Conservation (phyloP, 2,113 vertebrate species). For the Melanostigma gelatinosum region DNA sequence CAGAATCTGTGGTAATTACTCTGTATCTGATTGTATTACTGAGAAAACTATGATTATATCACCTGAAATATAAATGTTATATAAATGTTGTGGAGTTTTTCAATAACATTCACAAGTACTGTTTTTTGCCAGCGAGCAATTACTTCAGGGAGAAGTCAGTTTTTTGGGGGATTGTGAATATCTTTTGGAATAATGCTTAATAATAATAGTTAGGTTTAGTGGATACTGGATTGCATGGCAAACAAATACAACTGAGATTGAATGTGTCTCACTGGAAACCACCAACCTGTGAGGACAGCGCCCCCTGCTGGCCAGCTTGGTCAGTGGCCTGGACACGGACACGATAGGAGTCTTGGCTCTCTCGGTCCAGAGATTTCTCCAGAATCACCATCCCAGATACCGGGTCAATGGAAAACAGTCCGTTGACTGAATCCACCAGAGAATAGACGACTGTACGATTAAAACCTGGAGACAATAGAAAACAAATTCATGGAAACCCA, state of each 20-base stretch:
- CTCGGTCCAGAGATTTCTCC: conserved; percentile 91
- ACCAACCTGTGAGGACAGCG: conserved; percentile 87
- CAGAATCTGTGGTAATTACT: not conserved
- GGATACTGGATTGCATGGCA: not conserved
- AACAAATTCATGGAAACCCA: not conserved
- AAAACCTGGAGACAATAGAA: conserved; percentile 81
- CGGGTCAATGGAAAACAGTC: conserved; percentile 91
- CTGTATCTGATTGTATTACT: conserved; percentile 6
- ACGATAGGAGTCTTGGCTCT: conserved; percentile 88
- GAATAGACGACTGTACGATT: conserved; percentile 92
- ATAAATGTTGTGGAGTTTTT: not conserved
- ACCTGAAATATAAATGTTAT: not conserved
- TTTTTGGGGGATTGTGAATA: not conserved
- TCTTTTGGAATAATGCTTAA: not conserved
- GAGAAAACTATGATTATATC: not conserved
- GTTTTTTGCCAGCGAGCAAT: not conserved
- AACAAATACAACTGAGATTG: not conserved
- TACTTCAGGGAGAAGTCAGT: not conserved
- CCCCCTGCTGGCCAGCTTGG: conserved; percentile 83
- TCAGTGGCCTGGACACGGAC: conserved; percentile 90
- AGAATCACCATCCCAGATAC: conserved; percentile 91
- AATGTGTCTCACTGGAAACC: not conserved
- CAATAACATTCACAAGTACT: not conserved
- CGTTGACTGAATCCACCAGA: conserved; percentile 86
- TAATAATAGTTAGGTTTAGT: not conserved